Evolutionary conservation across 2,797 vertebrate species (phyloP), one percentile per base, ranked within the genome.

Genomic region (Tragelaphus eurycerus): DNA sequence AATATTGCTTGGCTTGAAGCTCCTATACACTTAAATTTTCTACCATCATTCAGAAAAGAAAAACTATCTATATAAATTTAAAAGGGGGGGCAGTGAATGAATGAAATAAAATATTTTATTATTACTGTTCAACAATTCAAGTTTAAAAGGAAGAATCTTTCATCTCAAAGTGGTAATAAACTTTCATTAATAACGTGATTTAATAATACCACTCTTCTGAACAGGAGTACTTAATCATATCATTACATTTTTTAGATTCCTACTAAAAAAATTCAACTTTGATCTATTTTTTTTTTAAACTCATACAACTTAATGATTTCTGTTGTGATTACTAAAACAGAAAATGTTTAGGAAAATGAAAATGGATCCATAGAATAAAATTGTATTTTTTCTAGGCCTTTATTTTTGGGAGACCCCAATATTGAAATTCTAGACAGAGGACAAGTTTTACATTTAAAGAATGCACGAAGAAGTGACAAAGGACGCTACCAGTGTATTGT

Each of bases 401-500:
- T 99, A 98, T 99, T 99, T 98, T 98, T 99, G 93, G 99, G 99
- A 23, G 99, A 99, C 97, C 99, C 99, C 67, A 99, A 99, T 87
- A 88, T 99, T 83, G 99, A 99, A 96, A 98, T 99, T 92, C 98
- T 98, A 86, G 98, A 99, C 96, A 98, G 96, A 97, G 99, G 99
- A 93, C 99, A 99, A 98, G 95, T 99, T 95, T 98, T 99, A 90
- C 99, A 97, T 97, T 99, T 99, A 96, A 99, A 99, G 98, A 99
- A 97, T 16, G 98, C 98, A 23, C 99, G 99, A 92, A 99, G 99
- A 84, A 98, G 99, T 86, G 99, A 99, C 98, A 99, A 99, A 98
- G 99, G 99, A 1, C 99, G 97, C 43, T 99, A 99, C 96, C 99
- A 99, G 96, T 99, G 99, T 90, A 98, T 99, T 2, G 99, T 99